Percentiles rank a stretch among this genome's conserved stretches.
Evolutionary conservation across 2,113 vertebrate species (phyloP).

Genomic region (Malaclemys terrapin): DNA sequence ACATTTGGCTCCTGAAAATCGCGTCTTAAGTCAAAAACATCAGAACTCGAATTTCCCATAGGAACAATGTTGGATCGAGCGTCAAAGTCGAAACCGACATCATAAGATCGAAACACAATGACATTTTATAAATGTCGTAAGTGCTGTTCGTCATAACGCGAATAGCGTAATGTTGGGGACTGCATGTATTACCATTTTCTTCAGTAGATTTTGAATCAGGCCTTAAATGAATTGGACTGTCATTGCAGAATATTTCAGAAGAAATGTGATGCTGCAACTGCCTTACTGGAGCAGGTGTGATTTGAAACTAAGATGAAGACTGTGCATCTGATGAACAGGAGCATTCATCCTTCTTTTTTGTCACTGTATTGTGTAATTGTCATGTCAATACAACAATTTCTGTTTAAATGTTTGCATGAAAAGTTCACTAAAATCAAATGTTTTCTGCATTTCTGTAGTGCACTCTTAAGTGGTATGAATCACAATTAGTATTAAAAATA

Average conservation of each 20-base stretch:
- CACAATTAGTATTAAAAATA: background rate
- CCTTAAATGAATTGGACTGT: slow-evolving; percentile 39
- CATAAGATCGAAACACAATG: no score
- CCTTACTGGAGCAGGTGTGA: background rate
- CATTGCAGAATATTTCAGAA: slow-evolving; percentile 13
- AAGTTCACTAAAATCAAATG: background rate
- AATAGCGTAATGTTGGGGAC: no score
- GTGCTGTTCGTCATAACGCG: no score
- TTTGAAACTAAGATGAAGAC: background rate
- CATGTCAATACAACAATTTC: background rate
- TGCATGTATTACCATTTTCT: slow-evolving; percentile 19
- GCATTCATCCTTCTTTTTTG: background rate
- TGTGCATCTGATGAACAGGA: background rate
- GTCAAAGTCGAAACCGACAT: no score
- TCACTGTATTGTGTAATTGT: background rate
- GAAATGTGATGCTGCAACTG: background rate
- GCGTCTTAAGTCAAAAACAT: no score
- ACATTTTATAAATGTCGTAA: no score
- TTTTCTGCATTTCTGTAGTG: background rate
- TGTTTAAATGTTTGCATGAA: background rate
- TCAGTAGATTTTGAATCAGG: slow-evolving; percentile 60
- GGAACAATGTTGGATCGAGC: no score
- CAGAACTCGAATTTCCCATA: no score
- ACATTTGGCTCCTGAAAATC: no score
- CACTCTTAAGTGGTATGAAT: slow-evolving; percentile 7